These are phyloP conservation scores for Fistularia tabacaria DNA, from an alignment of 2,797 vertebrate genomes.

Conservation along the genomic window DNA sequence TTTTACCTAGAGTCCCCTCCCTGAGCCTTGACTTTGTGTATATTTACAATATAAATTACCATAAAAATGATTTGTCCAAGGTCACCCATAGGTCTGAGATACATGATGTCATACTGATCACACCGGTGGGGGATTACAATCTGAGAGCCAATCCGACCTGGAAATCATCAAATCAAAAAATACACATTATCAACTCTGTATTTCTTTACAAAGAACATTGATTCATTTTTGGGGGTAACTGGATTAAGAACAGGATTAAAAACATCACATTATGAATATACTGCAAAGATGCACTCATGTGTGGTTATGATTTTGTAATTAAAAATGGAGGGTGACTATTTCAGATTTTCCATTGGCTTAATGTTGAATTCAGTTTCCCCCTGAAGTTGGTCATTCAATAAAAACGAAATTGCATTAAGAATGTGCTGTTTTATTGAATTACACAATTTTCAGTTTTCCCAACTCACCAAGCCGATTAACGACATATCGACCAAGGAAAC, in stretches of 20 bases:
- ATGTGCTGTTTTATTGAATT: no score
- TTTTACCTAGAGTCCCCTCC: not conserved
- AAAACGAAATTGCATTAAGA: no score
- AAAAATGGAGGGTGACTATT: no score
- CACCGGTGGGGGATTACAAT: constrained; percentile 87
- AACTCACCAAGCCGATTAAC: constrained; percentile 87
- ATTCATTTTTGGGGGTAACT: no score
- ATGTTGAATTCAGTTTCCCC: no score
- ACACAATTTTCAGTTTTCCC: not conserved
- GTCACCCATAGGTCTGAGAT: constrained; percentile 92
- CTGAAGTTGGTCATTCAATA: no score
- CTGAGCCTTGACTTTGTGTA: not conserved
- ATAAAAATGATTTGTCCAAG: constrained; percentile 91
- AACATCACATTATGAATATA: no score
- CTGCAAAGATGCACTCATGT: no score
- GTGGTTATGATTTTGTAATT: no score
- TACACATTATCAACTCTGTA: not conserved
- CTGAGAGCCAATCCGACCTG: constrained; percentile 92
- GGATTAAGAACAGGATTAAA: no score
- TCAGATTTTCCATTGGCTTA: no score
- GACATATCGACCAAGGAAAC: constrained; percentile 91
- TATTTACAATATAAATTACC: constrained; percentile 64
- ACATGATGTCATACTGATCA: constrained; percentile 88
- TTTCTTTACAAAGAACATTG: not conserved
- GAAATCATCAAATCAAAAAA: constrained; percentile 24